These are phyloP conservation scores for Mesembrinibis cayennensis DNA, from an alignment of 2,113 vertebrate genomes.

Conservation along the genomic window DNA sequence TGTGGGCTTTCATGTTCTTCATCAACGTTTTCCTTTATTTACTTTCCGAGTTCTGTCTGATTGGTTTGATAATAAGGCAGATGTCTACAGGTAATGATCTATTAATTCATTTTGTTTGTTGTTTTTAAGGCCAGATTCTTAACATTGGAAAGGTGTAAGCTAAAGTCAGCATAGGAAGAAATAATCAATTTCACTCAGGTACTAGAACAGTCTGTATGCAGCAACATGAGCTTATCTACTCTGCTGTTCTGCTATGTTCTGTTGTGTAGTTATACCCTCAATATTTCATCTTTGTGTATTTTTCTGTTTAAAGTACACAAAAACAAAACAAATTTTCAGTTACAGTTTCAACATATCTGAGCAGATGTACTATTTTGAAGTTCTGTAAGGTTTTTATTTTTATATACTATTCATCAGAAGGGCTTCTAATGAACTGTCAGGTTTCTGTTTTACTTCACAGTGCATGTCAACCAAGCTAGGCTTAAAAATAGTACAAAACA, in stretches of 20 bases:
- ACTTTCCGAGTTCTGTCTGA: slow-evolving; percentile 91
- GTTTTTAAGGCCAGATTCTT: background rate
- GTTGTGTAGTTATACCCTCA: background rate
- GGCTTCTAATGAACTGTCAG: background rate
- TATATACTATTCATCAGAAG: background rate
- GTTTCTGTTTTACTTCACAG: background rate
- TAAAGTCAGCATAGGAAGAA: background rate
- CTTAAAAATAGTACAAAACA: background rate
- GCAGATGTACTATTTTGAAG: background rate
- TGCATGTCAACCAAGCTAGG: background rate
- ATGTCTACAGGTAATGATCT: slow-evolving; percentile 88
- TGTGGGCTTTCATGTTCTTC: slow-evolving; percentile 94
- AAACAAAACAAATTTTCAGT: background rate
- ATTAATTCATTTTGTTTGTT: background rate
- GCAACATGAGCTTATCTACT: background rate
- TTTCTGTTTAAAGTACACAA: background rate
- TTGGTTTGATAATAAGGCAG: slow-evolving; percentile 95
- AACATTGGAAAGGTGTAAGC: background rate
- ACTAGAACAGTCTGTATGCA: background rate
- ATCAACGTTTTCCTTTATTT: slow-evolving; percentile 93
- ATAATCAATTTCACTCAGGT: background rate
- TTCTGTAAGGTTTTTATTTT: background rate
- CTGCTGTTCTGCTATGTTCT: background rate
- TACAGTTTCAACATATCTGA: background rate
- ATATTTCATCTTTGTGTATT: background rate